Evolutionary conservation across 2,797 vertebrate genomes (phyloP).

Genomic region (Rhabdophis nuchalis): DNA sequence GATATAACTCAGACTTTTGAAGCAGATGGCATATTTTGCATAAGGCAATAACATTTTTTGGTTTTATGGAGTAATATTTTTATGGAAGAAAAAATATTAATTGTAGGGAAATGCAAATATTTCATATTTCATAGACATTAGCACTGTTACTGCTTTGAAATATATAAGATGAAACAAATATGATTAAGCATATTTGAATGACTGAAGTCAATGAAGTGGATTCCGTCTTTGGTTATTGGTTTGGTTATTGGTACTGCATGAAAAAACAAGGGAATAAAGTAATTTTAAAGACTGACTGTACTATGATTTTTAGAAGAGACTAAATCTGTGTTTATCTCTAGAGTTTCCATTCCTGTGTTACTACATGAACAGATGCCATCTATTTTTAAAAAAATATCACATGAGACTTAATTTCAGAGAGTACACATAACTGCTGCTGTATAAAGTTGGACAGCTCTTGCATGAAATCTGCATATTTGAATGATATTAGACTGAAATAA

Average conservation of each 20-base stretch:
- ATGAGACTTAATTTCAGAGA: not conserved
- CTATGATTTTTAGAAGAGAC: not conserved
- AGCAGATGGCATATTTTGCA: not conserved
- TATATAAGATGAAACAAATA: constrained; percentile 17
- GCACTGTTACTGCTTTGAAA: constrained; percentile 37
- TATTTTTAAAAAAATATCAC: not conserved
- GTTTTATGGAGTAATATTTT: not conserved
- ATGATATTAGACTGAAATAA: not conserved
- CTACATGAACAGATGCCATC: not conserved
- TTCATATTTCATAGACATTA: not conserved
- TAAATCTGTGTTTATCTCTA: not conserved
- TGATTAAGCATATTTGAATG: constrained; percentile 8
- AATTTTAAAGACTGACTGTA: not conserved
- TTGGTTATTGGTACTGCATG: not conserved
- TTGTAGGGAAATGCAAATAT: not conserved
- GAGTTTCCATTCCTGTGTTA: not conserved
- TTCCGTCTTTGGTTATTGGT: not conserved
- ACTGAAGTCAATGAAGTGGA: constrained; percentile 42
- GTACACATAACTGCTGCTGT: not conserved
- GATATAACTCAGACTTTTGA: constrained; percentile 5
- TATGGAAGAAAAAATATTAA: not conserved
- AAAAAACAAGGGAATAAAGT: not conserved
- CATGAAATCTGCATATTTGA: not conserved
- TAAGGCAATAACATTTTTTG: not conserved
- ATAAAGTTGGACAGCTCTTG: not conserved